Evolutionary conservation across 2,797 vertebrate genomes (phyloP).

Genomic region (Poecilia wingei): DNA sequence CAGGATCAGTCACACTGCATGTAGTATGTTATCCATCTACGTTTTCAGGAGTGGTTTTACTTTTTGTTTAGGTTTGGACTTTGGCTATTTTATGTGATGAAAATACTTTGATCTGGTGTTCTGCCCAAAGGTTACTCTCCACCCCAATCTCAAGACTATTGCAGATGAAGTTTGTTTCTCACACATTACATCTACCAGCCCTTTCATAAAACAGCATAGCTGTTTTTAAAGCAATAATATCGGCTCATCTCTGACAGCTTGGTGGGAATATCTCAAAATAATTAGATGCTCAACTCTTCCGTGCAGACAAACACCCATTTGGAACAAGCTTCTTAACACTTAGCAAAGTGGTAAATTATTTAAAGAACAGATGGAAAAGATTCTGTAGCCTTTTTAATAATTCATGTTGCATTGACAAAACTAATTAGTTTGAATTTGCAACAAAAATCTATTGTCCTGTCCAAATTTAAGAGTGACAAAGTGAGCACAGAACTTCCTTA

Average conservation of each 20-base stretch:
- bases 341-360: not conserved
- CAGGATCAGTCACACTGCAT: not conserved
- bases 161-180: not conserved
- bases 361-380: not conserved
- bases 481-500: not conserved
- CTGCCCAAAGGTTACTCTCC: not conserved
- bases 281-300: no score
- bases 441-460: not conserved
- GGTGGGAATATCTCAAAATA: not conserved
- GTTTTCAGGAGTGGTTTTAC: not conserved
- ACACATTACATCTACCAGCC: not conserved
- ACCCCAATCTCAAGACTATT: not conserved
- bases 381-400: not conserved
- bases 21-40: not conserved
- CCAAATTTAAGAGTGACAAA: not conserved
- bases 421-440: not conserved
- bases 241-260: not conserved
- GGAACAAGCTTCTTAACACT: not conserved
- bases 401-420: not conserved
- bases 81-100: not conserved
- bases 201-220: not conserved
- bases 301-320: not conserved
- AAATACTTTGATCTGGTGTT: not conserved
- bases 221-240: not conserved
- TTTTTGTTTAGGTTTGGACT: not conserved